Conservation (phyloP, 1,140 invertebrate genomes). For the Luehdorfia chinensis region DNA sequence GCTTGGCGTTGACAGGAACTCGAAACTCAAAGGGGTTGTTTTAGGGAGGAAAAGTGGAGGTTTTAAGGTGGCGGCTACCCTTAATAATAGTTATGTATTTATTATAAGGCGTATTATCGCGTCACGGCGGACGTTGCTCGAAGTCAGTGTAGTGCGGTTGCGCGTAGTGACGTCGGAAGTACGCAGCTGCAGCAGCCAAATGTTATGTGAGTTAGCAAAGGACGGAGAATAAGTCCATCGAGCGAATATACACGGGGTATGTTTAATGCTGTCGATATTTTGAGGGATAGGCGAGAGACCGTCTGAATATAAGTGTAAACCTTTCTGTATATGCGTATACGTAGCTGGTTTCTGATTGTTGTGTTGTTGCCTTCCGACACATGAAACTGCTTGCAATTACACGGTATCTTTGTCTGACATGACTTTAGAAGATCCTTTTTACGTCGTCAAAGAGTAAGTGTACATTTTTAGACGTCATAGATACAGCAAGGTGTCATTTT, state of each 20-base stretch:
- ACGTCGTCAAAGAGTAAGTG: slow-evolving; percentile 96
- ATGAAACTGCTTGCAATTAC: slow-evolving; percentile 42
- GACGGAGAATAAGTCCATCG: slow-evolving; percentile 53
- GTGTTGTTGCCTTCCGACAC: slow-evolving; percentile 34
- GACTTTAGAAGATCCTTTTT: slow-evolving; percentile 97
- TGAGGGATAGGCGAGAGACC: slow-evolving; percentile 60
- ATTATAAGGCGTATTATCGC: slow-evolving; percentile 20
- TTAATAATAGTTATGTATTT: slow-evolving; percentile 18
- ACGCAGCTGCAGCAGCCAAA: slow-evolving; percentile 39
- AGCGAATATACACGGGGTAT: slow-evolving; percentile 49
- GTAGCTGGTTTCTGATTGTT: slow-evolving; percentile 32
- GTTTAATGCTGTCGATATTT: slow-evolving; percentile 68
- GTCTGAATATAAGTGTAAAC: slow-evolving; percentile 36
- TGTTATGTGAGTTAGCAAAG: slow-evolving; percentile 46
- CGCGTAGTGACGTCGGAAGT: slow-evolving; percentile 37
- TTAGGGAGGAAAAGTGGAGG: not conserved
- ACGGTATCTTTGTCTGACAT: slow-evolving; percentile 79
- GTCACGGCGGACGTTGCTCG: slow-evolving; percentile 15
- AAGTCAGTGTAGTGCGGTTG: slow-evolving; percentile 39
- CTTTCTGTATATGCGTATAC: slow-evolving; percentile 34
- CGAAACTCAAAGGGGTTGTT: not conserved
- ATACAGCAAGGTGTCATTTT: slow-evolving; percentile 11
- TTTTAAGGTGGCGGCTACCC: not conserved
- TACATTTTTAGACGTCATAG: slow-evolving; percentile 16
- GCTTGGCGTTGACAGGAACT: not conserved